phyloP scores from a whole-genome alignment of 2,797 vertebrate species.

The Anolis apletophallus region DNA sequence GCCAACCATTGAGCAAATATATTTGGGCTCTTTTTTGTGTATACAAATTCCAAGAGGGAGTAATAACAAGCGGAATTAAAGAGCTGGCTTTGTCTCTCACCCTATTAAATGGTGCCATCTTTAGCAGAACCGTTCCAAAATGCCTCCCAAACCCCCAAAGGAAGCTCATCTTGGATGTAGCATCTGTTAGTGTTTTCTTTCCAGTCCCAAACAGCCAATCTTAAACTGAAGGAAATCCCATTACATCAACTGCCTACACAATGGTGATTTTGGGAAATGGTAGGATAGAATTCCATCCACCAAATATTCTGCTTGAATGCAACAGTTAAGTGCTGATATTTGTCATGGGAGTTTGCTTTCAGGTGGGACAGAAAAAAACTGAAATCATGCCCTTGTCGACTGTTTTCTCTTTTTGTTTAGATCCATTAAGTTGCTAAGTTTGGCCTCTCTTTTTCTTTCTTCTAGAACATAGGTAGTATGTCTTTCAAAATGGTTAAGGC shows the following conservation, averaged over 20 bases:
- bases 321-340: not conserved
- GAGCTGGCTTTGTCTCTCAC: constrained; percentile 15
- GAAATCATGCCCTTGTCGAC: not conserved
- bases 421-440: not conserved
- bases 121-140: constrained; percentile 36
- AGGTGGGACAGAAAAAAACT: not conserved
- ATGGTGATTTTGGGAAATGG: constrained; percentile 24
- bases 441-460: constrained; percentile 20
- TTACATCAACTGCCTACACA: constrained; percentile 22
- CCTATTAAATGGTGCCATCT: constrained; percentile 25
- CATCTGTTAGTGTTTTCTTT: constrained; percentile 36
- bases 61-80: constrained; percentile 9
- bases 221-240: constrained; percentile 20
- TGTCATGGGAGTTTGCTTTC: not conserved
- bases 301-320: constrained; percentile 7
- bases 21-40: constrained; percentile 1
- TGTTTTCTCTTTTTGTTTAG: constrained; percentile 8
- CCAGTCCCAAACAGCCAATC: not conserved
- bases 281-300: constrained; percentile 33
- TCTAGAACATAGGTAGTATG: not conserved
- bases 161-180: not conserved
- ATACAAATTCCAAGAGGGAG: not conserved
- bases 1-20: not conserved
- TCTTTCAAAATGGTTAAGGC: not conserved
- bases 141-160: constrained; percentile 3